Conservation (phyloP, 2,888 invertebrate species). For the Melinaea menophilus region DNA sequence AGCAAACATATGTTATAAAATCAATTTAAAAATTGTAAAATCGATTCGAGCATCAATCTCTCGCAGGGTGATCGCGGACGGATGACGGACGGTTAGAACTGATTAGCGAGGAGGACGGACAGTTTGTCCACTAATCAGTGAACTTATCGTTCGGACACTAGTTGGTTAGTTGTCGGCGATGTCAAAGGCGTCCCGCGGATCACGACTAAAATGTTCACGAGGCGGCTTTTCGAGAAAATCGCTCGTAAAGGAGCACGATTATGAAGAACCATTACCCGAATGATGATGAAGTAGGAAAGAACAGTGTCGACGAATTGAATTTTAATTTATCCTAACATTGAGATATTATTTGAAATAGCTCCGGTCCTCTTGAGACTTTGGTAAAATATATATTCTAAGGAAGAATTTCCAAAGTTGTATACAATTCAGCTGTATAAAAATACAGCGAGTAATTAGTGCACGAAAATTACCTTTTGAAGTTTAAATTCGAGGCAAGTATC, state of each 20-base stretch:
- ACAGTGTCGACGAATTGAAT: slow-evolving; percentile 29
- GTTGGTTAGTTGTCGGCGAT: slow-evolving; percentile 63
- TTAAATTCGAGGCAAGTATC: slow-evolving; percentile 31
- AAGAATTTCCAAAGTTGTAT: slow-evolving; percentile 10
- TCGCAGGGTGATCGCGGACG: slow-evolving; percentile 24
- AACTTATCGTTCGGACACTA: slow-evolving; percentile 52
- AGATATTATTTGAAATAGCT: neutral
- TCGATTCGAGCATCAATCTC: slow-evolving; percentile 33
- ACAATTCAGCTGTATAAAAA: slow-evolving; percentile 23
- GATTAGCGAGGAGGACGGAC: slow-evolving; percentile 51
- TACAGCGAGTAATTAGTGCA: slow-evolving; percentile 25
- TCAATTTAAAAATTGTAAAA: slow-evolving; percentile 22
- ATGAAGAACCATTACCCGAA: slow-evolving; percentile 46
- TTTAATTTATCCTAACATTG: slow-evolving; percentile 9
- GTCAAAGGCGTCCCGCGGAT: slow-evolving; percentile 62
- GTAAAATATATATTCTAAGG: slow-evolving; percentile 9
- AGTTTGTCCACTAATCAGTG: slow-evolving; percentile 50
- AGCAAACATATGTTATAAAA: slow-evolving; percentile 17
- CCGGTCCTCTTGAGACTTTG: neutral
- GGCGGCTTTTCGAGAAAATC: slow-evolving; percentile 66
- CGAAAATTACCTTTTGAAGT: slow-evolving; percentile 30
- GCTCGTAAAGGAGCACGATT: slow-evolving; percentile 60
- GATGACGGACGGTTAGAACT: slow-evolving; percentile 34
- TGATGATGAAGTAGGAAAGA: slow-evolving; percentile 35
- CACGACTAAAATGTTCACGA: slow-evolving; percentile 66